A percentile compares a stretch with the other conserved stretches of the same genome.
phyloP scores from a whole-genome alignment of 2,113 vertebrate genomes.

The Strix uralensis region DNA sequence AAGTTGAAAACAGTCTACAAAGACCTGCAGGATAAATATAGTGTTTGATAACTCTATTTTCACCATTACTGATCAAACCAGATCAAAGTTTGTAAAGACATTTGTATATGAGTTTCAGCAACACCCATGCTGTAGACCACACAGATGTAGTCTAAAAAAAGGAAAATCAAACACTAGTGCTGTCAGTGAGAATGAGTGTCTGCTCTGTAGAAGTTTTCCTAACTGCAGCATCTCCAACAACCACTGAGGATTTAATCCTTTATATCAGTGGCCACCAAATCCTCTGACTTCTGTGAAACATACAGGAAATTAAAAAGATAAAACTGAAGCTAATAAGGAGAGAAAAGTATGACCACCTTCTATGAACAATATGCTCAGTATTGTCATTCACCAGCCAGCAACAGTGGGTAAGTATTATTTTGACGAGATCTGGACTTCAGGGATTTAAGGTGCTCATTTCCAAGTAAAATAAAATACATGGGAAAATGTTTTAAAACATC shows the following conservation, averaged over 20 bases:
- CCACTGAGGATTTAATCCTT: not conserved
- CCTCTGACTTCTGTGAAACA: not conserved
- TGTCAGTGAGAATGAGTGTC: not conserved
- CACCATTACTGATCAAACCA: not conserved
- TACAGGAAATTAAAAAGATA: constrained; percentile 50
- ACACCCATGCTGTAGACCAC: not conserved
- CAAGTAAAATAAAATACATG: not conserved
- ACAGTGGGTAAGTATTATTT: not conserved
- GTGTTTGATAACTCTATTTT: not conserved
- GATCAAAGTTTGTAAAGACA: not conserved
- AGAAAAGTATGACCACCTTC: not conserved
- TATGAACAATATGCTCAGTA: not conserved
- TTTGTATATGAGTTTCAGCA: not conserved
- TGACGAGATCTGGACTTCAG: not conserved
- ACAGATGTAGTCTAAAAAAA: not conserved
- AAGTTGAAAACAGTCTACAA: not conserved
- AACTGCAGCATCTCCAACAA: not conserved
- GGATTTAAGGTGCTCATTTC: not conserved
- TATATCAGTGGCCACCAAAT: not conserved
- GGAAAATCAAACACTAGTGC: not conserved
- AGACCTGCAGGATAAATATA: not conserved
- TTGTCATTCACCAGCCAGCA: not conserved
- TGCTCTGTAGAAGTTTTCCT: not conserved
- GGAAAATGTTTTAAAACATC: not conserved
- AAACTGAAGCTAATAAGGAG: constrained; percentile 2